These are phyloP conservation scores for Cephalopachus bancanus DNA, from an alignment of 2,797 vertebrate genomes.

Conservation along the genomic window DNA sequence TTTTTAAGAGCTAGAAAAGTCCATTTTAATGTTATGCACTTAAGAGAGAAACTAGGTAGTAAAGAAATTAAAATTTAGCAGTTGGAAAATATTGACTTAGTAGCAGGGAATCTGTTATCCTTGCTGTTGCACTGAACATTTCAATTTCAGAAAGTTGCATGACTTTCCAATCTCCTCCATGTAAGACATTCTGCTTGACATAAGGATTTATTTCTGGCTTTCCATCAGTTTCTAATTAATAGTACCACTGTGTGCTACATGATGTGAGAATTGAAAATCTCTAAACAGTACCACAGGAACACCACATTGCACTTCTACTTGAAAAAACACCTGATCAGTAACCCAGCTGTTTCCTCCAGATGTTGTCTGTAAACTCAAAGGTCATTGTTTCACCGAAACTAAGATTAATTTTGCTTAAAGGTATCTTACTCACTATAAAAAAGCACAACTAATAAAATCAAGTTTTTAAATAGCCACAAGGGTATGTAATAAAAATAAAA, in stretches of 20 bases:
- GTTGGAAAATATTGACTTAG: slow-evolving; percentile 81
- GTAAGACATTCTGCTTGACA: slow-evolving; percentile 75
- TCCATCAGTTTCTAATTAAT: slow-evolving; percentile 84
- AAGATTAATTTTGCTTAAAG: slow-evolving; percentile 77
- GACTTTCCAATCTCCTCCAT: slow-evolving; percentile 81
- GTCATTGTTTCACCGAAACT: slow-evolving; percentile 83
- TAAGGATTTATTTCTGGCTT: slow-evolving; percentile 78
- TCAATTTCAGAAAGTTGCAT: slow-evolving; percentile 76
- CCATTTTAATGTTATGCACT: slow-evolving; percentile 66
- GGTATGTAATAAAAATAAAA: slow-evolving; percentile 39
- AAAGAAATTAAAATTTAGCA: slow-evolving; percentile 73
- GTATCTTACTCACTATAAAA: neutral
- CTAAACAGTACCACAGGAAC: slow-evolving; percentile 82
- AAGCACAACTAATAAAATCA: slow-evolving; percentile 22
- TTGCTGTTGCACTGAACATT: slow-evolving; percentile 69
- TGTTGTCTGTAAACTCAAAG: slow-evolving; percentile 85
- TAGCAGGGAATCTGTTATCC: slow-evolving; percentile 72
- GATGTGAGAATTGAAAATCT: slow-evolving; percentile 80
- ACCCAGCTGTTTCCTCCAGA: slow-evolving; percentile 86
- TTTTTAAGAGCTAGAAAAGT: slow-evolving; percentile 45
- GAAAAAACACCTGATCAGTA: slow-evolving; percentile 80
- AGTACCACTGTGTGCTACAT: slow-evolving; percentile 81
- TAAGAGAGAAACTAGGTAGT: slow-evolving; percentile 73
- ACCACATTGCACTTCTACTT: slow-evolving; percentile 75
- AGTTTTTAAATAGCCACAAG: slow-evolving; percentile 41